These are phyloP conservation scores for Nemapogon koenigi DNA, from an alignment of 2,888 invertebrate species.

Conservation along the genomic window DNA sequence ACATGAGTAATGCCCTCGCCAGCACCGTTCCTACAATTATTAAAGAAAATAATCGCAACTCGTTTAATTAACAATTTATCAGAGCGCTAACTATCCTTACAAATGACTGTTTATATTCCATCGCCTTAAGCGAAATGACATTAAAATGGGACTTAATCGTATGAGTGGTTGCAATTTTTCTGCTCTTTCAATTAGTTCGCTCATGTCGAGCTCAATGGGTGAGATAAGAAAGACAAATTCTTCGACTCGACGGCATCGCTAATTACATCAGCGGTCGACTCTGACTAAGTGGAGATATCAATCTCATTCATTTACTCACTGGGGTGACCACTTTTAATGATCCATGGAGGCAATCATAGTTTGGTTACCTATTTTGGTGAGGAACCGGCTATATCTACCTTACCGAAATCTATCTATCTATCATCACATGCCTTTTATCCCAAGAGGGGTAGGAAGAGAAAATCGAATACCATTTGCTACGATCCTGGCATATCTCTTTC, in stretches of 20 bases:
- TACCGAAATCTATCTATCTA: too few species aligned
- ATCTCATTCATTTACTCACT: slow-evolving; percentile 24
- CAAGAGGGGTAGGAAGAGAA: too few species aligned
- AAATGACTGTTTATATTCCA: slow-evolving; percentile 3
- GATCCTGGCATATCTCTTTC: too few species aligned
- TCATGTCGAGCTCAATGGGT: slow-evolving; percentile 6
- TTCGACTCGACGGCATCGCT: slow-evolving; percentile 27
- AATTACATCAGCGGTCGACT: slow-evolving; percentile 49
- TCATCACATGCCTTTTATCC: too few species aligned
- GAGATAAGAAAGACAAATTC: slow-evolving; percentile 18
- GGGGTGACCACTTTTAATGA: too few species aligned
- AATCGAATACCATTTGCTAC: too few species aligned
- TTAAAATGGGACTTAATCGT: slow-evolving; percentile 15
- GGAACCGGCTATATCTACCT: too few species aligned
- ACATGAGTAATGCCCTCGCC: too few species aligned
- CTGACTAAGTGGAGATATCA: slow-evolving; percentile 39
- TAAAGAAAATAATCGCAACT: too few species aligned
- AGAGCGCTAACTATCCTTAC: slow-evolving; percentile 4
- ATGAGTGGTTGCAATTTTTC: slow-evolving; percentile 47
- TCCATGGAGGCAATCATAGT: too few species aligned
- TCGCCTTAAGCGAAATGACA: slow-evolving; percentile 7
- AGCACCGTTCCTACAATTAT: too few species aligned
- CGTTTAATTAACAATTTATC: slow-evolving; percentile 9
- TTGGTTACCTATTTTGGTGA: too few species aligned
- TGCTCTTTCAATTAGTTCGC: slow-evolving; percentile 37